These are phyloP conservation scores for Andricus grossulariae DNA, from an alignment of 1,140 invertebrate species.

Conservation along the genomic window DNA sequence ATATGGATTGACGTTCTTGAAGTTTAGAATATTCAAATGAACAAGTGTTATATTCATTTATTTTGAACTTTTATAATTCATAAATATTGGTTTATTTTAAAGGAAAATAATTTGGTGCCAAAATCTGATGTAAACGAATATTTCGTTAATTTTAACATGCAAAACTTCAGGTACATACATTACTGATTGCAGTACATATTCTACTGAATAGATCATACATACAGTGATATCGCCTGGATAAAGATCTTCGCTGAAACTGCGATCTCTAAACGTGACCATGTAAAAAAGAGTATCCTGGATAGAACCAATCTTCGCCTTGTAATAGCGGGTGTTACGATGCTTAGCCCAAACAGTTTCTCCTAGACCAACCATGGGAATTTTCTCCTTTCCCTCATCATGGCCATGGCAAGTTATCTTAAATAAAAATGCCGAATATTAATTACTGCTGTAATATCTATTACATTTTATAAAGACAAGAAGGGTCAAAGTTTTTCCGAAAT, in stretches of 20 bases:
- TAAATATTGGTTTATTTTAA: too few species aligned
- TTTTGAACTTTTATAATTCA: too few species aligned
- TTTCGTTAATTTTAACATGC: too few species aligned
- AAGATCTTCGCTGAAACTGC: slow-evolving; percentile 80
- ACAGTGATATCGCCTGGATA: slow-evolving; percentile 77
- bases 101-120: too few species aligned
- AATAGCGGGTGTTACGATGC: slow-evolving; percentile 81
- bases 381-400: slow-evolving; percentile 68
- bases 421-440: slow-evolving; percentile 66
- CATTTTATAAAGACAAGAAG: slow-evolving; percentile 71
- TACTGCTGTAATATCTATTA: slow-evolving; percentile 52
- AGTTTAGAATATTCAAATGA: too few species aligned
- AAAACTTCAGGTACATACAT: not conserved
- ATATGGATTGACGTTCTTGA: too few species aligned
- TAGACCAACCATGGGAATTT: slow-evolving; percentile 62
- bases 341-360: slow-evolving; percentile 79
- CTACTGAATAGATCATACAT: slow-evolving; percentile 40
- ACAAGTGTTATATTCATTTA: too few species aligned
- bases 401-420: slow-evolving; percentile 76
- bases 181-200: not conserved
- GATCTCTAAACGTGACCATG: slow-evolving; percentile 81
- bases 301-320: slow-evolving; percentile 76
- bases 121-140: too few species aligned
- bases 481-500: not conserved
- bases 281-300: slow-evolving; percentile 77